Evolutionary conservation across 1,140 invertebrate genomes (phyloP).

Genomic region (Rhyzopertha dominica): DNA sequence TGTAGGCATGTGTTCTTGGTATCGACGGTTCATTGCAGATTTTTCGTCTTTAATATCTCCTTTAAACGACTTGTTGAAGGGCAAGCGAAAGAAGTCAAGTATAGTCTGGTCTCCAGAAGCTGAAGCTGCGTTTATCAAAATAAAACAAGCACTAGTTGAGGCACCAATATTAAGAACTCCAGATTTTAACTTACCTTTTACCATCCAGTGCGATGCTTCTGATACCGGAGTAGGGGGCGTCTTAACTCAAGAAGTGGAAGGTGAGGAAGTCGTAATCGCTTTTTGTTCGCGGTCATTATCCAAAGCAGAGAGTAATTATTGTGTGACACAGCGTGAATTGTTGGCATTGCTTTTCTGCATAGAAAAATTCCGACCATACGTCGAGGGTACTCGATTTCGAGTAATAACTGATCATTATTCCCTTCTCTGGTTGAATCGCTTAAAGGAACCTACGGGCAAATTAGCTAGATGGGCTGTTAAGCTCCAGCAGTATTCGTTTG

Average conservation of each 20-base stretch:
- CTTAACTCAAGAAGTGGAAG: not conserved
- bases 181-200: not conserved
- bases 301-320: conserved; percentile 39
- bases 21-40: conserved; percentile 17
- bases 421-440: conserved; percentile 20
- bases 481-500: conserved; percentile 35
- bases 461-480: conserved; percentile 44
- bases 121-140: conserved; percentile 6
- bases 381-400: conserved; percentile 43
- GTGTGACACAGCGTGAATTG: conserved; percentile 39
- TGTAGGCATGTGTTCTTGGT: conserved; percentile 12
- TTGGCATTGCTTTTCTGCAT: conserved; percentile 36
- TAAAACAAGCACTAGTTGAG: conserved; percentile 21
- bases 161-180: conserved; percentile 26
- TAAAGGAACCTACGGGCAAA: conserved; percentile 22
- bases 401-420: conserved; percentile 47
- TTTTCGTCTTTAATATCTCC: conserved; percentile 36
- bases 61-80: conserved; percentile 29
- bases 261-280: not conserved
- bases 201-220: not conserved
- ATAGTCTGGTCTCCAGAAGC: conserved; percentile 21
- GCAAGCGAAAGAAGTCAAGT: conserved; percentile 16
- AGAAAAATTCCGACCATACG: conserved; percentile 24
- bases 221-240: not conserved
- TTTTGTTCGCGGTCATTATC: conserved; percentile 36